Base-by-base conservation (phyloP, 2,113 vertebrate genomes). In the Procapra przewalskii region DNA sequence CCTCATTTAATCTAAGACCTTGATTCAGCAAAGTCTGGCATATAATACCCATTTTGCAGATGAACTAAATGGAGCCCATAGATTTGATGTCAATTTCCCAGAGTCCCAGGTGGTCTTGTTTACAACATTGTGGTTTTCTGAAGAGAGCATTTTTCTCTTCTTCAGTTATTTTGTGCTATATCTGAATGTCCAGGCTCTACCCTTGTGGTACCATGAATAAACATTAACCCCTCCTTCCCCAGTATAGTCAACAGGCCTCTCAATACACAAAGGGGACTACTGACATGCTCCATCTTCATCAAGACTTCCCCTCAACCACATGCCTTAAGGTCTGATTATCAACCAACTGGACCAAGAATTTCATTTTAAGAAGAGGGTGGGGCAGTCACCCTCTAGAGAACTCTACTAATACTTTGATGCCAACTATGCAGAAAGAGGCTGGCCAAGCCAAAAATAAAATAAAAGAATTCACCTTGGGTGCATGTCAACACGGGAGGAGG, bases 161-260 rank as follows among this genome's bases (percentile, higher is more conserved):
- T 89, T 31, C 50, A 50, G 6, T 33, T 64, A 59, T 48, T 75
- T 25, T 57, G 16, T 23, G 23, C 9, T 15, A 5, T 5, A 54
- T 15, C 52, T 91, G 12, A 29, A 81, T 67, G 55, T 50, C 29
- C 4, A 33, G n/a, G 55, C 3, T 79, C 59, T 52, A 2, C 3
- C 13, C 45, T 59, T 15, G 7, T 1, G n/a, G 23, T 40, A 33
- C 6, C 48, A 2, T 0, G 12, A 83, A 40, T 71, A 29, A 5
- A 54, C 17, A 48, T 1, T 6, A 36, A 40, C 3, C 5, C 16
- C 9, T 6, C 11, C 33, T 55, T 52, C 23, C 33, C 6, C 15
- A 3, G 21, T 5, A 10, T 2, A 62, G 60, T 0, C 7, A 36
- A 7, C 33, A 9, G 64, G 31, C 33, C 19, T 83, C 13, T 1